Evolutionary conservation across 2,888 invertebrate species (phyloP), one percentile per base, ranked within the genome.

Genomic region (Sisyra nigra): DNA sequence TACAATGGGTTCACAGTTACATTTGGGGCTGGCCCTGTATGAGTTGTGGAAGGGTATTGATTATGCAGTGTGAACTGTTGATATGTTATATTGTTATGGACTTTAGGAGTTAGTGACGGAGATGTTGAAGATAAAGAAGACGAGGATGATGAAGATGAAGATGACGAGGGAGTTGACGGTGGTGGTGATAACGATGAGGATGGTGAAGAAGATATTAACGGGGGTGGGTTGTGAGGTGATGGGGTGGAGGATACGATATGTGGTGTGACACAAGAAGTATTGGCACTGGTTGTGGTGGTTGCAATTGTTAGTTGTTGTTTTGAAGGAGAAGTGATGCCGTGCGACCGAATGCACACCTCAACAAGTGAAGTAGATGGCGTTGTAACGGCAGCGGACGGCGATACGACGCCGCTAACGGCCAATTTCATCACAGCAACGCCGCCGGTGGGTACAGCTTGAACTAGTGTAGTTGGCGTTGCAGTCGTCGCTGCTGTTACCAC

Each of bases 1-100:
- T 63, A 64, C 40, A 66, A 67, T 54, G 76, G 74, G 66, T 74
- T 75, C 53, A 76, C 76, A 56, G 75, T 76, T 47, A 76, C 76
- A 66, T 76, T 76, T 56, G 76, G 75, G 57, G 76, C 76, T 58
- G 75, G 75, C 58, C 74, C 75, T 49, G 66, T 67, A 50, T 63
- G 65, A 55, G 68, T 66, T 50, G 63, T 63, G 48, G 66, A 62
- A 39, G 62, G 59, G 42, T 56, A 53, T 48, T 60, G 57, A 46
- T 63, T 63, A 53, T 60, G 60, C 50, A 64, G 61, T 49, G 65
- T 63, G 55, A 65, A 63, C 51, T 61, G 62, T 48, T 63, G 63
- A 46, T 59, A 60, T 42, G 59, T 24, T 24, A 24, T 7, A 7
- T 24, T 61, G 38, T 55, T 60, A 61, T 51, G 58, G 53, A 53